Base-by-base conservation (phyloP, 2,113 vertebrate species). In the Coracopsis vasa region DNA sequence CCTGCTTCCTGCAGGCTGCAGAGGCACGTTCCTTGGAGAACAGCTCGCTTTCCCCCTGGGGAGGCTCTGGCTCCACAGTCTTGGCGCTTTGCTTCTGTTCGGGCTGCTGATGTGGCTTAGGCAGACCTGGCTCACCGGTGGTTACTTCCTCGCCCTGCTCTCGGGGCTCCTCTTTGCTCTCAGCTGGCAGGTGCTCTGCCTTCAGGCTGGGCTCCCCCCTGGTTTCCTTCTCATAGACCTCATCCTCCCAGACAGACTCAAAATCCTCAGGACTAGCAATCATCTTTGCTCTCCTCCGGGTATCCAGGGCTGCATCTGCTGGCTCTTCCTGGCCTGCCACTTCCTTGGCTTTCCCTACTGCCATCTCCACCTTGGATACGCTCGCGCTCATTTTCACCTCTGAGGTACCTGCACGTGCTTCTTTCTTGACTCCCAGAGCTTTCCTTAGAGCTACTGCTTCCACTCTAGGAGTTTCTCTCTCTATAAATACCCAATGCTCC, bases 401-500 rank as follows among this genome's bases (percentile, higher is more conserved):
- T 47, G 97, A 72, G 39, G 95, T 80, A 92, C 80, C 92, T 83
- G 97, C 70, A 85, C 6, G 88, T 41, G 89, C 48, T 90, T 95
- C 98, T 92, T 90, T 97, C 89, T 97, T 98, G 84, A 87, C 94
- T 95, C 98, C 95, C 87, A 97, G 88, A 87, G 94, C 84, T 96
- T 97, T 97, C 87, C 96, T 97, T 97, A 98, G 84, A 93, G 95
- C 92, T 95, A 98, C 97, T 47, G 98, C 98, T 98, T 98, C 98
- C 97, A 98, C 98, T 98, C 98, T 98, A 98, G 97, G 95, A 96
- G 98, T 98, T 98, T 98, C 98, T 98, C 98, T 99, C 98, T 99
- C 99, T 99, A 99, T 98, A 98, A 99, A 99, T 98, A 99, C 99
- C 99, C 99, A 99, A 96, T 99, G 99, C 98, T 99, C 99, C 96